phyloP scores from a whole-genome alignment of 2,797 vertebrate genomes.

The Chromobotia macracanthus region DNA sequence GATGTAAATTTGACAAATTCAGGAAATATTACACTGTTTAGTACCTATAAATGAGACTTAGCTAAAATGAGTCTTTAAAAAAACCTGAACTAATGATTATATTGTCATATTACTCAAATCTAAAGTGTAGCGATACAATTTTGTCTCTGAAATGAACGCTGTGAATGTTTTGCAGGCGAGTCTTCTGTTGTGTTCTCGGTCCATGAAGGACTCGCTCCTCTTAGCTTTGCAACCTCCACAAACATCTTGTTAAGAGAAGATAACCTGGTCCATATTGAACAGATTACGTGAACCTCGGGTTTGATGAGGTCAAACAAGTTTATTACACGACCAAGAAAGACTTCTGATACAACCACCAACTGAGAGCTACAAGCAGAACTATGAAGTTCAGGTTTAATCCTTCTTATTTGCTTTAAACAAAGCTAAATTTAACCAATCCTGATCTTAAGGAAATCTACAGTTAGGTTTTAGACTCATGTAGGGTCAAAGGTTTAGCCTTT shows the following conservation, averaged over 20 bases:
- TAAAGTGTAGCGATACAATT: no score
- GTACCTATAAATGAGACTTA: neutral
- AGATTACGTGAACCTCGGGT: neutral
- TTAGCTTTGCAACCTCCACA: slow-evolving; percentile 6
- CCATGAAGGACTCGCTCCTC: slow-evolving; percentile 2
- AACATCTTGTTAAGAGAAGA: slow-evolving; percentile 5
- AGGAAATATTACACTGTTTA: neutral
- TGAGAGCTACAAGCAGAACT: neutral
- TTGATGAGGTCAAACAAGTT: neutral
- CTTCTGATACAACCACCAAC: slow-evolving; percentile 4
- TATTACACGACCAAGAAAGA: neutral
- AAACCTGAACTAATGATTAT: neutral
- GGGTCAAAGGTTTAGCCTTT: no score
- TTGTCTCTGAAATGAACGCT: no score
- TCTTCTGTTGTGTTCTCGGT: slow-evolving; percentile 1
- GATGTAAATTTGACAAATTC: neutral
- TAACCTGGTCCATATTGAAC: neutral
- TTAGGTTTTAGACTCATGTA: no score
- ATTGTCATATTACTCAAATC: neutral
- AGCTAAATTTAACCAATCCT: no score
- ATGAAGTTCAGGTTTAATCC: no score
- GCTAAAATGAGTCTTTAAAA: neutral
- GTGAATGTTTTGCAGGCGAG: slow-evolving; percentile 17
- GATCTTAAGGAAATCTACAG: no score
- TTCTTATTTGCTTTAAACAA: no score